Evolutionary conservation across 2,113 vertebrate species (phyloP), one percentile per base, ranked within the genome.

Genomic region (Heteronetta atricapilla): DNA sequence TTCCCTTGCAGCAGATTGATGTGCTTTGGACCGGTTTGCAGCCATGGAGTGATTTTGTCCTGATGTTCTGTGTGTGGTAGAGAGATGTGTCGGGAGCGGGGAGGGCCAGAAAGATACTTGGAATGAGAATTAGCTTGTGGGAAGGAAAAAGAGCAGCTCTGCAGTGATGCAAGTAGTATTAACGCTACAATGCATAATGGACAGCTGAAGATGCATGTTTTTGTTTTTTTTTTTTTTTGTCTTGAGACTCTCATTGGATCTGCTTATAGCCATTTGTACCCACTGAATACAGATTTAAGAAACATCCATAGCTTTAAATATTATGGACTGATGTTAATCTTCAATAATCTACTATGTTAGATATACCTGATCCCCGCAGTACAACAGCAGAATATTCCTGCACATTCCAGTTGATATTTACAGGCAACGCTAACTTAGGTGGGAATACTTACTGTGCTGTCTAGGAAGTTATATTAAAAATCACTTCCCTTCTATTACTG

Each of bases 11-110:
- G 87, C 86, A 95, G 88, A 89, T 90, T 82, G 86, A 82, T 94
- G 96, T 63, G 86, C 83, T 95, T 88, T 96, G 92, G 85, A 85
- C 1, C 15, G 7, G 53, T 96, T 83, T 93, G 81, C 67, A 86
- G 90, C 89, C 80, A 86, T 84, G 50, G 67, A 95, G 63, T 76
- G 91, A 95, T 95, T 96, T 91, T 96, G 69, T 94, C 89, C 85
- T 95, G 82, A 86, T 94, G 88, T 95, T 84, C 77, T 95, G 63
- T 87, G 91, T 76, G 83, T 77, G 90, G 75, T 58, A 63, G 46
- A 74, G 82, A 72, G 81, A 93, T 66, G 77, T 95, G 67, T 60
- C 13, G 9, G 60, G 50, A 79, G 36, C 3, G 23, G 75, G 83
- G 59, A 95, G 69, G 67, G 70, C 48, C 55, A 85, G 72, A 48